These are phyloP conservation scores for Tetrax tetrax DNA, from an alignment of 2,113 vertebrate genomes.

Conservation along the genomic window DNA sequence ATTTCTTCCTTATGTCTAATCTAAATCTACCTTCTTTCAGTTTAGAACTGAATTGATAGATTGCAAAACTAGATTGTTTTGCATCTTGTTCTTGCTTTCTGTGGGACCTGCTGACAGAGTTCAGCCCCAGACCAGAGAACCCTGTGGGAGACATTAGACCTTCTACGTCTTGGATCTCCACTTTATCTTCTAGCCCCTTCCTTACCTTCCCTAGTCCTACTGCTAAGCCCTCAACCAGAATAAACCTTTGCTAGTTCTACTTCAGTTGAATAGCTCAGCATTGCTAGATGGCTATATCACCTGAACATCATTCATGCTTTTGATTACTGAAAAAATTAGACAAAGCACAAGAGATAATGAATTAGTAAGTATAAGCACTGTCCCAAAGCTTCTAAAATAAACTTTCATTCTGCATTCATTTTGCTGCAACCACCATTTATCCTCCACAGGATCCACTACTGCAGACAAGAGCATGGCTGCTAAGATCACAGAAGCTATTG, in stretches of 20 bases:
- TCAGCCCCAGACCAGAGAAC: not conserved
- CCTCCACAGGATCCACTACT: accelerated
- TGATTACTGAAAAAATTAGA: not conserved
- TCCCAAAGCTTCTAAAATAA: not conserved
- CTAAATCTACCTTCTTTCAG: no score
- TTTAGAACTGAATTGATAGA: no score
- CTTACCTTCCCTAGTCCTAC: not conserved
- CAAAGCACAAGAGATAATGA: not conserved
- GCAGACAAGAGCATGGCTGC: not conserved
- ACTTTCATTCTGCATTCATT: not conserved
- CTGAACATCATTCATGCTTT: not conserved
- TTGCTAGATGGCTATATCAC: not conserved
- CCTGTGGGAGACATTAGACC: not conserved
- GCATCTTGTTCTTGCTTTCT: not conserved
- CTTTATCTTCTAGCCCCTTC: not conserved
- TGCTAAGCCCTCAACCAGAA: not conserved
- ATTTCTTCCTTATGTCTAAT: no score
- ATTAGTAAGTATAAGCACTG: not conserved
- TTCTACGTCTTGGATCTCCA: not conserved
- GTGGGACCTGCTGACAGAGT: not conserved
- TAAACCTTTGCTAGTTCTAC: not conserved
- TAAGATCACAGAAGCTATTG: not conserved
- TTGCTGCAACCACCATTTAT: not conserved
- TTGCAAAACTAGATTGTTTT: not conserved
- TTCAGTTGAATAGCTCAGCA: not conserved